A percentile compares a stretch with the other conserved stretches of the same genome.
Conservation (phyloP, 23 tunicate genomes). For the Styela plicata region DNA sequence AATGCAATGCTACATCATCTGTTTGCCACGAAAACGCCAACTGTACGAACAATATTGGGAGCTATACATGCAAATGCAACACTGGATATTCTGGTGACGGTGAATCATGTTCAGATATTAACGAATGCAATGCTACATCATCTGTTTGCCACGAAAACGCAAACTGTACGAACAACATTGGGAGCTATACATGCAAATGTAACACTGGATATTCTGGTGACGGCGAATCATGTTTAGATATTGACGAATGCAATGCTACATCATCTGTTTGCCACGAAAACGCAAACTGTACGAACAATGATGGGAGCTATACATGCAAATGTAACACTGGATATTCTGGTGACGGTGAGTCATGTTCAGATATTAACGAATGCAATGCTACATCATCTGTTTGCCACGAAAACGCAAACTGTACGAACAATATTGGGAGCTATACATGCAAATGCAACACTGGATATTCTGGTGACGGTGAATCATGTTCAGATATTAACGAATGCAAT, state of each 20-base stretch:
- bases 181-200: neutral
- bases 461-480: neutral
- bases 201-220: neutral
- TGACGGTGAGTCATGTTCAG: neutral
- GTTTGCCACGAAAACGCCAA: neutral
- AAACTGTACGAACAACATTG: neutral
- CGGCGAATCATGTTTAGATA: neutral
- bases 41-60: neutral
- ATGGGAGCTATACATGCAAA: neutral
- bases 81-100: neutral
- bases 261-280: neutral
- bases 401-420: neutral
- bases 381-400: neutral
- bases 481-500: neutral
- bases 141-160: neutral
- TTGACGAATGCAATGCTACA: neutral
- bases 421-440: neutral
- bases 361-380: neutral
- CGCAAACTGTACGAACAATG: neutral
- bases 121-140: neutral
- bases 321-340: neutral
- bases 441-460: neutral
- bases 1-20: neutral
- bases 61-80: neutral
- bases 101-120: neutral